These are phyloP conservation scores for Leptinotarsa undecemlineata DNA, from an alignment of 1,140 invertebrate species.

Conservation along the genomic window DNA sequence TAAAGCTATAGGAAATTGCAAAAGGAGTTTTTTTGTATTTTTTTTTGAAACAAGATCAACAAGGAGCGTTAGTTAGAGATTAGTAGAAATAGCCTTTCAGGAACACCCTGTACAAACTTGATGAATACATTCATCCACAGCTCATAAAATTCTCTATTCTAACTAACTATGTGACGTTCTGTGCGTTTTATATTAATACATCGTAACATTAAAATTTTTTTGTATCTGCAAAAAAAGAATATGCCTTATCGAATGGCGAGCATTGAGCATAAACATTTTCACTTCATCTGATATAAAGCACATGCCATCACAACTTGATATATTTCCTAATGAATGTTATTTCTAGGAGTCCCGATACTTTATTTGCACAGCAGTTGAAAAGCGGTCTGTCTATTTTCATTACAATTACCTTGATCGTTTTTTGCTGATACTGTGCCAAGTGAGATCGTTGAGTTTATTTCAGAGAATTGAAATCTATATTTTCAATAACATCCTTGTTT, in stretches of 20 bases:
- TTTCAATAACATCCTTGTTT: too few species aligned
- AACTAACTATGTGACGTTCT: background rate
- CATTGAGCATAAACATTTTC: background rate
- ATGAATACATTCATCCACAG: too few species aligned
- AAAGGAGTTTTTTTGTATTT: too few species aligned
- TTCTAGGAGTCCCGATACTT: background rate
- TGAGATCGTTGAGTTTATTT: too few species aligned
- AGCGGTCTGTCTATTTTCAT: background rate
- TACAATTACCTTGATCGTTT: background rate
- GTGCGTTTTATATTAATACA: background rate
- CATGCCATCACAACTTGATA: background rate
- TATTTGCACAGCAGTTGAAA: background rate
- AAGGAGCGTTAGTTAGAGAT: too few species aligned
- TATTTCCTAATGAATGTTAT: constrained; percentile 1
- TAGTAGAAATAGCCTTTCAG: too few species aligned
- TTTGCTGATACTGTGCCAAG: background rate
- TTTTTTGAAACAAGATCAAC: too few species aligned
- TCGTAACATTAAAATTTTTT: too few species aligned
- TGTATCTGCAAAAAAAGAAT: background rate
- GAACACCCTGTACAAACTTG: too few species aligned
- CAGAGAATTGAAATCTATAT: too few species aligned
- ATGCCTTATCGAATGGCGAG: background rate
- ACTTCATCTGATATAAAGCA: background rate
- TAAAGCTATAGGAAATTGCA: too few species aligned
- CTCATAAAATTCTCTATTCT: background rate